Conservation (phyloP, 2,888 invertebrate species). For the Acheta domesticus region DNA sequence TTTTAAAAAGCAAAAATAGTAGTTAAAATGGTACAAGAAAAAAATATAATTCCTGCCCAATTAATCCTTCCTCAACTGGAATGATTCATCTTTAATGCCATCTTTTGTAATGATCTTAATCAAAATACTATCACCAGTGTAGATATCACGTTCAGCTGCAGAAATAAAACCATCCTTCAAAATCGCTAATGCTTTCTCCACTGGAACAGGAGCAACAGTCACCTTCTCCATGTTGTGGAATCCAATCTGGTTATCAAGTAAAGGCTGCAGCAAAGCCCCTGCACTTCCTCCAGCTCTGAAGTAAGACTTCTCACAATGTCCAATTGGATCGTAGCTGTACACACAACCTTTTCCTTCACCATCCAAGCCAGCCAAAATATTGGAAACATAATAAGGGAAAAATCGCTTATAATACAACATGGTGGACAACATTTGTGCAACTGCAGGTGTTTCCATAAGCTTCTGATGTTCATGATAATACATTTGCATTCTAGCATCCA, state of each 20-base stretch:
- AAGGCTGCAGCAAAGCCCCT: constrained; percentile 84
- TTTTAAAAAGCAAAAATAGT: too few species aligned
- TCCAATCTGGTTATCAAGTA: constrained; percentile 93
- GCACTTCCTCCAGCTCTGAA: constrained; percentile 91
- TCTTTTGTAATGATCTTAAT: constrained; percentile 85
- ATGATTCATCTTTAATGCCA: constrained; percentile 68
- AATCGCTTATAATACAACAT: constrained; percentile 95
- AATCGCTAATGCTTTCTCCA: constrained; percentile 78
- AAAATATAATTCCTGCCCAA: constrained; percentile 33
- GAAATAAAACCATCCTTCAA: constrained; percentile 96
- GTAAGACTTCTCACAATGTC: constrained; percentile 81
- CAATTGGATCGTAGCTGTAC: constrained; percentile 96
- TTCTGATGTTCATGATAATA: constrained; percentile 93
- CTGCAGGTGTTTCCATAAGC: constrained; percentile 85
- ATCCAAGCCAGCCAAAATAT: constrained; percentile 91
- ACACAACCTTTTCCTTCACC: constrained; percentile 90
- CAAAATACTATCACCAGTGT: constrained; percentile 88
- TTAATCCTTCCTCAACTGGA: constrained; percentile 84
- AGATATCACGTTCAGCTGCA: constrained; percentile 96
- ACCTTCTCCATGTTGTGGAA: constrained; percentile 80
- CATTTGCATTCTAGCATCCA: constrained; percentile 89
- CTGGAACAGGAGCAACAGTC: constrained; percentile 59
- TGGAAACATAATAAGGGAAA: constrained; percentile 97
- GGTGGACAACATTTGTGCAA: constrained; percentile 93
- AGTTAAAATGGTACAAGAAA: constrained; percentile 27